Base-by-base conservation (phyloP, 35 echinoderm and acorn worm genomes). In the Diadema setosum region DNA sequence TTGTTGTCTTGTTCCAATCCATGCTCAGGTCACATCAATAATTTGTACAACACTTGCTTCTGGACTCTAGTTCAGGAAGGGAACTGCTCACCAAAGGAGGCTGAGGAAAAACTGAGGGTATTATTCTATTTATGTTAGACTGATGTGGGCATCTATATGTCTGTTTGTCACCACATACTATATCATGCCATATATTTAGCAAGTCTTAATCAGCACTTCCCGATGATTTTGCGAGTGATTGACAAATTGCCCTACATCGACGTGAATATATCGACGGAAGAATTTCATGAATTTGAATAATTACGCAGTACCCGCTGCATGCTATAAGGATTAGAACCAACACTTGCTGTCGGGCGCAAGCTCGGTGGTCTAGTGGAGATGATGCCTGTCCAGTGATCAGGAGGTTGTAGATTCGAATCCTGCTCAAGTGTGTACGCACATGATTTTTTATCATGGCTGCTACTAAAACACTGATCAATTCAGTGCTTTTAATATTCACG, bases 31-130 rank as follows among this genome's bases (percentile, higher is more conserved):
- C 95, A 97, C 46, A 97, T 97, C 61, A 97, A 97, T 40, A 97
- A 97, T 90, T 56, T 97, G 35, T 97, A 97, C 80, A 97, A 97
- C 76, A 97, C 95, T 7, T 84, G 86, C 65, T 97, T 97, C 34
- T 97, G 95, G 95, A 90, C 59, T 67, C 78, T 97, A 33, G 87
- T 97, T 9, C 37, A 85, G 49, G 50, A 87, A 58, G 87, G 59
- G 7, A 78, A 83, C 39, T 83, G 80, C 40, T 59, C 87, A 17
- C 69, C 70, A 3, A 93, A 85, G 84, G 87, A 97, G 58, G 95
- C 91, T 24, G 95, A 97, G 56, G 95, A 86, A 34, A 93, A 78
- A 76, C 63, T 97, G 16, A 93, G 67, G 83, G 95, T 97, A 61
- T 83, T 82, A 84, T 7, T 20, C 5, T 9, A 60, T 7, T 5